Conservation (phyloP, 1,140 invertebrate genomes). For the Caenorhabditis inopinata region DNA sequence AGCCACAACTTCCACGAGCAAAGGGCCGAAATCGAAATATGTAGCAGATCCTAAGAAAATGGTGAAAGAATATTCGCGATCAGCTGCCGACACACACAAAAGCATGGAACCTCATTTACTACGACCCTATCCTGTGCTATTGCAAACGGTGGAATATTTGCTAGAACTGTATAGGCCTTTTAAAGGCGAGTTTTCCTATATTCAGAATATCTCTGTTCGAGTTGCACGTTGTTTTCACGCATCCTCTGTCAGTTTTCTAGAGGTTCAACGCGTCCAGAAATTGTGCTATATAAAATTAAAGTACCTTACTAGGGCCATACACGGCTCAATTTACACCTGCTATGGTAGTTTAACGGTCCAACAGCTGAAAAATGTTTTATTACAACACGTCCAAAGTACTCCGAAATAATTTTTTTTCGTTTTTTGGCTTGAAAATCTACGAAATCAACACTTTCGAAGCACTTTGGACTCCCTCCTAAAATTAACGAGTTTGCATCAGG, state of each 20-base stretch:
- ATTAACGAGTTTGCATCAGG: not conserved
- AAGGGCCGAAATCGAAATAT: not conserved
- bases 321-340: slow-evolving; percentile 4
- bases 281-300: not conserved
- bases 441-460: too few relatives aligned
- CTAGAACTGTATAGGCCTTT: not conserved
- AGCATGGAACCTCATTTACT: not conserved
- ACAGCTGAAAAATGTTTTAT: too few relatives aligned
- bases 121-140: not conserved
- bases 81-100: slow-evolving; percentile 33
- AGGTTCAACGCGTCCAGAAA: slow-evolving; percentile 7
- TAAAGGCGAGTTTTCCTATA: not conserved
- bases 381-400: too few relatives aligned
- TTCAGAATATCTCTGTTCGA: not conserved
- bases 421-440: too few relatives aligned
- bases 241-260: slow-evolving; percentile 14
- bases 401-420: too few relatives aligned
- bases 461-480: too few relatives aligned
- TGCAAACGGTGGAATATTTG: slow-evolving; percentile 14
- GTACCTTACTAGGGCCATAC: slow-evolving; percentile 27
- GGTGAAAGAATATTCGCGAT: slow-evolving; percentile 34
- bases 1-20: not conserved
- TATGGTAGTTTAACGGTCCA: slow-evolving; percentile 23
- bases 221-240: slow-evolving; percentile 15
- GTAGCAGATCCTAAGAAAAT: not conserved